Conservation (phyloP, 2,888 invertebrate species). For the Formica aserva region DNA sequence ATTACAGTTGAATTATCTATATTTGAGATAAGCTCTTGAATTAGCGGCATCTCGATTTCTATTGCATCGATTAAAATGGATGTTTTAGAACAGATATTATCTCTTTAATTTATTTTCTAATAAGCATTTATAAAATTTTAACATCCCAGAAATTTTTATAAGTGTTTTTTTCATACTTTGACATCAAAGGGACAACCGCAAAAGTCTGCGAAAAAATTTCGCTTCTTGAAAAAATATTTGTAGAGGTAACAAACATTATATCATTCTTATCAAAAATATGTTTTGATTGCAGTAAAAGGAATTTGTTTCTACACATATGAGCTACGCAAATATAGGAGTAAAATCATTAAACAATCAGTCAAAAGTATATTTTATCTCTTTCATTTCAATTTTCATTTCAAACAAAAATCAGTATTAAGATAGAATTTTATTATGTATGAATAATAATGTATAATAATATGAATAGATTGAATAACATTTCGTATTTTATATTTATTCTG, state of each 20-base stretch:
- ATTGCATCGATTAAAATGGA: neutral
- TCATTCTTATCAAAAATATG: neutral
- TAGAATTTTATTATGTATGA: neutral
- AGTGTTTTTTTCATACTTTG: neutral
- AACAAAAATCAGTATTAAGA: neutral
- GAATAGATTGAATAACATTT: neutral
- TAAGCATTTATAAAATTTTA: constrained; percentile 1
- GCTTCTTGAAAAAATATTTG: neutral
- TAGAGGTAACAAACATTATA: neutral
- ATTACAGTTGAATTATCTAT: constrained; percentile 13
- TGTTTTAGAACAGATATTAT: neutral
- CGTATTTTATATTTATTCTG: neutral
- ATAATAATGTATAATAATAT: neutral
- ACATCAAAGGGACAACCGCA: neutral
- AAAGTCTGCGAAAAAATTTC: neutral
- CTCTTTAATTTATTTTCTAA: neutral
- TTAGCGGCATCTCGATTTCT: neutral
- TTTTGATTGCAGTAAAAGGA: neutral
- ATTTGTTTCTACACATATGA: neutral
- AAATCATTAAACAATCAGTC: neutral
- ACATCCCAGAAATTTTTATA: neutral
- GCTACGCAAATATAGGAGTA: neutral
- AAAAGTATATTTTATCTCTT: neutral
- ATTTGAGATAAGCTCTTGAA: constrained; percentile 6
- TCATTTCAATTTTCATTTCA: neutral